Percentiles rank a stretch among this genome's conserved stretches.
Evolutionary conservation across 2,888 invertebrate genomes (phyloP).

Genomic region (Piscicola geometra): DNA sequence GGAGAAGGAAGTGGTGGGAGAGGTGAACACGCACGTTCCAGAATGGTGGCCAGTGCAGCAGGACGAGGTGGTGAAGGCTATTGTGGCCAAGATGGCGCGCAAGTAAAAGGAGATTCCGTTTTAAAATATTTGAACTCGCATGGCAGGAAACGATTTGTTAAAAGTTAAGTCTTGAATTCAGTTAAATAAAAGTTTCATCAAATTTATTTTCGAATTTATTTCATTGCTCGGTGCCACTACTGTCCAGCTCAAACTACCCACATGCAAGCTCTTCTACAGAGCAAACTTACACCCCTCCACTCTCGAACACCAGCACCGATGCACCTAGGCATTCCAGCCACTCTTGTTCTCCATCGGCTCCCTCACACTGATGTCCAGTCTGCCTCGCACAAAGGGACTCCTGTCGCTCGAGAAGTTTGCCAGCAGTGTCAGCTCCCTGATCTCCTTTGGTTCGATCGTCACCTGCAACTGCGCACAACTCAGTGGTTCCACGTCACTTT

Average conservation of each 20-base stretch:
- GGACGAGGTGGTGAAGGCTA: constrained; percentile 39
- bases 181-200: too few species aligned
- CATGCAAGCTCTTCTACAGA: too few species aligned
- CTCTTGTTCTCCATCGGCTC: not conserved
- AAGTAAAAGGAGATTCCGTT: constrained; percentile 60
- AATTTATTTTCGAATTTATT: too few species aligned
- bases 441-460: not conserved
- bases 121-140: too few species aligned
- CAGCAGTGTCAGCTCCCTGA: not conserved
- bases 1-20: constrained; percentile 27
- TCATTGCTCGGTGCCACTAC: too few species aligned
- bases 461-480: not conserved
- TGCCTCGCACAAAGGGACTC: constrained; percentile 8
- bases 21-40: constrained; percentile 38
- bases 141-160: too few species aligned
- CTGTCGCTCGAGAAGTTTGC: constrained; percentile 26
- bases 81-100: not conserved
- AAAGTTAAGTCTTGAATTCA: too few species aligned
- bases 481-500: constrained; percentile 28
- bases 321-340: too few species aligned
- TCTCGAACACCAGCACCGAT: too few species aligned
- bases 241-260: too few species aligned
- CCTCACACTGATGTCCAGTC: not conserved
- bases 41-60: constrained; percentile 42
- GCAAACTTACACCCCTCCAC: too few species aligned